Conservation (phyloP, 2,888 invertebrate genomes). For the Sthenelais limicola region DNA sequence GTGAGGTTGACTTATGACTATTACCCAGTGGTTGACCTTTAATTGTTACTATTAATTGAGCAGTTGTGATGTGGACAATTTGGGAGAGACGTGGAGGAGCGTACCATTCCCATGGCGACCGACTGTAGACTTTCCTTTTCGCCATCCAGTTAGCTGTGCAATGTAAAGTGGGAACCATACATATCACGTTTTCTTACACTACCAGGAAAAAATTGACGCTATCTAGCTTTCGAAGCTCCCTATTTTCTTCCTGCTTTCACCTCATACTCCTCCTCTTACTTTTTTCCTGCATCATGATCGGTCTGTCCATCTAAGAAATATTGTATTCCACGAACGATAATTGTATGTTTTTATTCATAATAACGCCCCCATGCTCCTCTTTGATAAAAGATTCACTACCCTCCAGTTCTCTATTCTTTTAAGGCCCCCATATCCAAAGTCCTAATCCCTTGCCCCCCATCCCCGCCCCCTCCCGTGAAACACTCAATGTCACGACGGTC, state of each 20-base stretch:
- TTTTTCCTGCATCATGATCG: not conserved
- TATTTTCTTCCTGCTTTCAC: slow-evolving; percentile 2
- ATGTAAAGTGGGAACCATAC: slow-evolving; percentile 25
- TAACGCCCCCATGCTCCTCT: no score
- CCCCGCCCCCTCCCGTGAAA: slow-evolving; percentile 4
- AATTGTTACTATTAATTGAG: no score
- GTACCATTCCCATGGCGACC: not conserved
- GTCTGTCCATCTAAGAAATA: not conserved
- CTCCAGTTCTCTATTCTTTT: no score
- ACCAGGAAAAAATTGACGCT: slow-evolving; percentile 27
- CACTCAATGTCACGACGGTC: slow-evolving; percentile 25
- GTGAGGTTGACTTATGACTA: no score
- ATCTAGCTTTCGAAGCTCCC: slow-evolving; percentile 17
- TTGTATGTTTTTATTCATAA: no score
- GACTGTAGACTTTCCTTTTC: not conserved
- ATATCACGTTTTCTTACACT: slow-evolving; percentile 39
- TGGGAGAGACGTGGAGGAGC: not conserved
- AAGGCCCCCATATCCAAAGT: no score
- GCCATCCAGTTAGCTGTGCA: slow-evolving; percentile 7
- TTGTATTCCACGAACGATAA: not conserved
- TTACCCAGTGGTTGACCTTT: no score
- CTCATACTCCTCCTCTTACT: not conserved
- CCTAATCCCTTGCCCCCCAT: no score
- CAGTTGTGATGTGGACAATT: slow-evolving; percentile 20
- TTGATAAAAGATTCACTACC: no score